phyloP scores from a whole-genome alignment of 2,113 vertebrate genomes.

The Pardalotus punctatus region DNA sequence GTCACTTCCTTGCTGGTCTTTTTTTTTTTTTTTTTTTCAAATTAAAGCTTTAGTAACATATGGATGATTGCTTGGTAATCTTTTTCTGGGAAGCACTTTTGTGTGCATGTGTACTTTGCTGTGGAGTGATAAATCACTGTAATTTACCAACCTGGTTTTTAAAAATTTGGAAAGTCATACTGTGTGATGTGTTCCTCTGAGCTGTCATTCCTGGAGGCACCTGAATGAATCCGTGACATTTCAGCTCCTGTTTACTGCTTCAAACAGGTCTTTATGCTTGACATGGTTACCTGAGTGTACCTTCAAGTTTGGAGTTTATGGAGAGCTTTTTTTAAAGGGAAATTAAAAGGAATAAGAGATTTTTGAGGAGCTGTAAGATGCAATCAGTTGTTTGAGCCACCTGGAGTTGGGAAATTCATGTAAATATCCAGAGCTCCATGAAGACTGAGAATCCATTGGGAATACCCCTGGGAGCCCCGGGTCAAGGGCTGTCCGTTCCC shows the following conservation, averaged over 20 bases:
- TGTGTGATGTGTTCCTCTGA: background rate
- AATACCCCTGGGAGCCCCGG: background rate
- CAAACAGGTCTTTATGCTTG: background rate
- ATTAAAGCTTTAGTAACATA: slow-evolving; percentile 21
- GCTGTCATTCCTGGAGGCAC: slow-evolving; percentile 32
- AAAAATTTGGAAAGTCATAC: background rate
- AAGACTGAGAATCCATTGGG: background rate
- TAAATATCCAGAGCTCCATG: background rate
- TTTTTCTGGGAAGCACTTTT: background rate
- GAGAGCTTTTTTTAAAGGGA: background rate
- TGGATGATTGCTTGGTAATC: slow-evolving; percentile 29
- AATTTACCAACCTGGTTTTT: slow-evolving; percentile 1
- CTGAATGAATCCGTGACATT: slow-evolving; percentile 32
- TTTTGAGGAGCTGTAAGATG: background rate
- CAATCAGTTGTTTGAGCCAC: background rate
- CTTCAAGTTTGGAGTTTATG: background rate
- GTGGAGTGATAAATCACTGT: slow-evolving; percentile 33
- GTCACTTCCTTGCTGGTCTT: background rate
- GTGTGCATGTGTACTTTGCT: slow-evolving; percentile 1
- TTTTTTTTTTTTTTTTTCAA: background rate
- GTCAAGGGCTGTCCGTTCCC: background rate
- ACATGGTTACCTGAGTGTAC: background rate
- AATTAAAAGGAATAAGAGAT: background rate
- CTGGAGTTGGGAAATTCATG: background rate
- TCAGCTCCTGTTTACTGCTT: slow-evolving; percentile 41